These are phyloP conservation scores for Fundulus diaphanus DNA, from an alignment of 2,797 vertebrate species.

Conservation along the genomic window DNA sequence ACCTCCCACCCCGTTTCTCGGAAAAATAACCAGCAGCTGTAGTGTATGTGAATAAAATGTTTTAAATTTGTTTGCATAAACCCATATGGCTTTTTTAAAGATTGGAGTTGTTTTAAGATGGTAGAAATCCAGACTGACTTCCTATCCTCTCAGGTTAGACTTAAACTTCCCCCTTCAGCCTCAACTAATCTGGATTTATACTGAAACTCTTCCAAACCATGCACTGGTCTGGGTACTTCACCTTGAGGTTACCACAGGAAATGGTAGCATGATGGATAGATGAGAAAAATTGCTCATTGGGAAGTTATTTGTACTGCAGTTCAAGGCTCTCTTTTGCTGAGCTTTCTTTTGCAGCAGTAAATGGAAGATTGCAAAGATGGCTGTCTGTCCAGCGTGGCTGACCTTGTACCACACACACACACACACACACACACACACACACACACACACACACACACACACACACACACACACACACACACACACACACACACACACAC, in stretches of 20 bases:
- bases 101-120: not conserved
- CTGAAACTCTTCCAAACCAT: not conserved
- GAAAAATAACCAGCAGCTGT: not conserved
- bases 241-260: conserved; percentile 48
- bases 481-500: not conserved
- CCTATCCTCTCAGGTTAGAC: not conserved
- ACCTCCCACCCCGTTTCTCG: not conserved
- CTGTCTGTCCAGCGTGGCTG: conserved; percentile 7
- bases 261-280: conserved; percentile 19
- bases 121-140: too few species aligned
- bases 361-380: conserved; percentile 19
- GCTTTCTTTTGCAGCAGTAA: conserved; percentile 22
- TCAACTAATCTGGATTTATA: not conserved
- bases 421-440: too few species aligned
- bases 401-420: conserved; percentile 39
- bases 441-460: conserved; percentile 19
- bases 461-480: conserved; percentile 17
- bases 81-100: not conserved
- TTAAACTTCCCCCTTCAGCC: not conserved
- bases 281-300: conserved; percentile 33
- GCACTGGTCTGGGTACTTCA: conserved; percentile 28
- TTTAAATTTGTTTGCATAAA: not conserved
- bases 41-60: not conserved
- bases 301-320: conserved; percentile 22
- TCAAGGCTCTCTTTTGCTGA: conserved; percentile 27